Evolutionary conservation across 2,113 vertebrate species (phyloP).

Genomic region (Ageneiosus marmoratus): DNA sequence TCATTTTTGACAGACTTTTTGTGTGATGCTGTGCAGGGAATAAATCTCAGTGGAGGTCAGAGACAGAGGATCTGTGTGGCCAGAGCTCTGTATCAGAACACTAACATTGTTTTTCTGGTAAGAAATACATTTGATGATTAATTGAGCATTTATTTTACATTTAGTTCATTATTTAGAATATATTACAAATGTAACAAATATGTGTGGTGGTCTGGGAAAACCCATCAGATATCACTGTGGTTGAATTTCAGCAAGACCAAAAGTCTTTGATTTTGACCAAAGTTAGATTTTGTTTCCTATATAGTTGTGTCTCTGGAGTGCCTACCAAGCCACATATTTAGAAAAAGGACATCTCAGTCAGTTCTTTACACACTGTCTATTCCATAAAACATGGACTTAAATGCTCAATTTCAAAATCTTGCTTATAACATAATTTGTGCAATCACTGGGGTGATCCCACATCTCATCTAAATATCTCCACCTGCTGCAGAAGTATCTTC

Average conservation of each 20-base stretch:
- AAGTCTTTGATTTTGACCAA: background rate
- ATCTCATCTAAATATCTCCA: no score
- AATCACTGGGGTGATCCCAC: no score
- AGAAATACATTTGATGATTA: constrained; percentile 53
- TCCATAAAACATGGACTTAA: no score
- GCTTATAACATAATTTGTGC: no score
- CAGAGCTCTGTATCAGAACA: constrained; percentile 95
- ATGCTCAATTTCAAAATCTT: no score
- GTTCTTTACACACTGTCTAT: no score
- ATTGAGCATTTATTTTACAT: background rate
- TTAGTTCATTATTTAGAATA: background rate
- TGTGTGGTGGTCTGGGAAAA: background rate
- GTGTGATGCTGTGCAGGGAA: constrained; percentile 77
- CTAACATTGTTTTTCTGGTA: constrained; percentile 97
- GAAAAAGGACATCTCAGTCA: no score
- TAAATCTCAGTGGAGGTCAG: constrained; percentile 96
- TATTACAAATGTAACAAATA: background rate
- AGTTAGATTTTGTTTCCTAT: background rate
- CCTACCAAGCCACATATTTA: no score
- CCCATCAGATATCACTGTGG: background rate
- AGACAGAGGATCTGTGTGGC: constrained; percentile 96
- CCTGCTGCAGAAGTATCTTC: no score
- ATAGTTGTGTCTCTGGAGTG: no score
- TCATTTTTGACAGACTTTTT: background rate
- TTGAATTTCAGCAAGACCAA: background rate